Evolutionary conservation across 2,888 invertebrate species (phyloP).

Genomic region (Zaprionus obscuricornis): DNA sequence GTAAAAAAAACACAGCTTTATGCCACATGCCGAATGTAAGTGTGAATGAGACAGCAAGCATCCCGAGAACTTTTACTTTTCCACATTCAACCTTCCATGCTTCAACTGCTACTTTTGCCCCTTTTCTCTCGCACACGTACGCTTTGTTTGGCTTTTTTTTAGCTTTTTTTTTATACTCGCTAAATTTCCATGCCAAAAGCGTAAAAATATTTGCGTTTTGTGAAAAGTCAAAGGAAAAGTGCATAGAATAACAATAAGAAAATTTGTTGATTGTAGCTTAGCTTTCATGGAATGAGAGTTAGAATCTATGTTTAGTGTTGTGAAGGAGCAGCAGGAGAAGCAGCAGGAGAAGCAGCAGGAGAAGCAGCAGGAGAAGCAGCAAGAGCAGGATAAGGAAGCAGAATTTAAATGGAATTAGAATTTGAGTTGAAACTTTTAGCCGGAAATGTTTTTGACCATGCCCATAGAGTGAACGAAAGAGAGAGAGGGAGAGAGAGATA

Average conservation of each 20-base stretch:
- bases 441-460: slow-evolving; percentile 47
- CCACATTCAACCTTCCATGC: too few species aligned
- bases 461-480: slow-evolving; percentile 31
- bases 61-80: too few species aligned
- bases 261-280: slow-evolving; percentile 36
- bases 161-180: slow-evolving; percentile 21
- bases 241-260: slow-evolving; percentile 49
- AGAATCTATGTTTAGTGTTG: too few species aligned
- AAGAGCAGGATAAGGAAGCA: neutral
- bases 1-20: slow-evolving; percentile 14
- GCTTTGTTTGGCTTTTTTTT: too few species aligned
- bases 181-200: slow-evolving; percentile 47
- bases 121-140: neutral
- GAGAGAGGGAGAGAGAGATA: neutral
- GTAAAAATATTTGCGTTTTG: slow-evolving; percentile 53
- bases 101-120: slow-evolving; percentile 28
- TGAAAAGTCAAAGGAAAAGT: slow-evolving; percentile 17
- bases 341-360: neutral
- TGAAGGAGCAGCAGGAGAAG: too few species aligned
- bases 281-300: too few species aligned
- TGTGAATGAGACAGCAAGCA: neutral
- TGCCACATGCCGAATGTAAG: slow-evolving; percentile 30
- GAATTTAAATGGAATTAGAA: slow-evolving; percentile 36
- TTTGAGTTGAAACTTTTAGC: slow-evolving; percentile 21
- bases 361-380: neutral